A percentile compares a stretch with the other conserved stretches of the same genome.
Evolutionary conservation across 1,140 invertebrate genomes (phyloP).

Genomic region (Drosophila varians): DNA sequence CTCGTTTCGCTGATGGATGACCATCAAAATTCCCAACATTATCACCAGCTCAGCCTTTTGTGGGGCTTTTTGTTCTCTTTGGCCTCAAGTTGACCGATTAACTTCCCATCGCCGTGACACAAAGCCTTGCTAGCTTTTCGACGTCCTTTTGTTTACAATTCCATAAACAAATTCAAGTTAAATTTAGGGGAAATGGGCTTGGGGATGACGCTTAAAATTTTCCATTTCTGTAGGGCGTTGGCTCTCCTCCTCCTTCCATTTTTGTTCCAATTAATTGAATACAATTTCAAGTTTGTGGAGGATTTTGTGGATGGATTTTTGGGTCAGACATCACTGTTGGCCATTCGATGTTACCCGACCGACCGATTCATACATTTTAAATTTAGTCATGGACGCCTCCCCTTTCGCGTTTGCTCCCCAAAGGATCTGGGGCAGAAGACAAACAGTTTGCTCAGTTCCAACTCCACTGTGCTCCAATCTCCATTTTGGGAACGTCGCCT

Average conservation of each 20-base stretch:
- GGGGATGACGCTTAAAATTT: neutral
- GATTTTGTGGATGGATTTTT: neutral
- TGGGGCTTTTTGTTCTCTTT: constrained; percentile 19
- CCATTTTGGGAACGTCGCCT: constrained; percentile 18
- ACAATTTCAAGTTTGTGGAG: neutral
- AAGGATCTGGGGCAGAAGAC: constrained; percentile 21
- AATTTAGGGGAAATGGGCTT: constrained; percentile 11
- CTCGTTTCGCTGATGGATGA: constrained; percentile 36
- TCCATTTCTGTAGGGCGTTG: neutral
- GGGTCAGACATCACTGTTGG: neutral
- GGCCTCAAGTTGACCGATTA: constrained; percentile 42
- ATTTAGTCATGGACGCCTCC: constrained; percentile 41
- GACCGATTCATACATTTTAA: constrained; percentile 72
- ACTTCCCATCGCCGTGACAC: constrained; percentile 20
- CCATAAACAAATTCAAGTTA: constrained; percentile 32
- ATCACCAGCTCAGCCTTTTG: constrained; percentile 13
- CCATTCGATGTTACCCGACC: constrained; percentile 12
- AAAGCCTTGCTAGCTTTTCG: constrained; percentile 11
- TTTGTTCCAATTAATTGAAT: neutral
- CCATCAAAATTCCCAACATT: constrained; percentile 45
- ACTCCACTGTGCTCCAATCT: constrained; percentile 12
- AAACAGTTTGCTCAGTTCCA: constrained; percentile 24
- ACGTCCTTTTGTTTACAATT: constrained; percentile 22
- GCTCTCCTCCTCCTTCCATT: neutral
- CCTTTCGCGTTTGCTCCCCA: neutral